phyloP scores from a whole-genome alignment of 35 echinoderm and acorn worm species.

The Nesometra sesokonis region DNA sequence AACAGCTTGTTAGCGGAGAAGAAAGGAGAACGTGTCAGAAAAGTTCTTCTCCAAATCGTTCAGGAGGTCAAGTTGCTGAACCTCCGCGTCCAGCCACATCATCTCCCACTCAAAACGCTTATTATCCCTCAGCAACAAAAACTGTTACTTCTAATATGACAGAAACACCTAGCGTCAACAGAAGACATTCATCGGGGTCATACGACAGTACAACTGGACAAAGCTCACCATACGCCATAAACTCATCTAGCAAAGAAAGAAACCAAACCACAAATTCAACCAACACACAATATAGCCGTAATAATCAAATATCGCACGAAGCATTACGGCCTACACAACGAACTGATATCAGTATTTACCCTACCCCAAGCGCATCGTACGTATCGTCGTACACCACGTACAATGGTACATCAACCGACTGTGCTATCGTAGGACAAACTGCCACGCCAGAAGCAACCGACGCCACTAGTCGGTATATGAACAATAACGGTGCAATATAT shows the following conservation, averaged over 20 bases:
- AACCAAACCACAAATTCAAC: background rate
- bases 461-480: background rate
- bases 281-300: background rate
- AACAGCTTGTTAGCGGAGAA: slow-evolving; percentile 5
- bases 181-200: background rate
- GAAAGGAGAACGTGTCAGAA: background rate
- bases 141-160: background rate
- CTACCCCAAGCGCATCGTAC: background rate
- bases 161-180: background rate
- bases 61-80: background rate
- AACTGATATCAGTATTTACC: background rate
- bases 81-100: background rate
- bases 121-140: background rate
- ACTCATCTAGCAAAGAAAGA: background rate
- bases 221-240: background rate
- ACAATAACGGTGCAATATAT: background rate
- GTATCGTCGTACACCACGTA: background rate
- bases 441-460: background rate
- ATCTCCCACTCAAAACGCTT: background rate
- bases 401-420: background rate
- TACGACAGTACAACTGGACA: background rate
- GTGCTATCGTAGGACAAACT: background rate
- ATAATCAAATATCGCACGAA: background rate
- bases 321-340: background rate
- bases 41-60: background rate